These are phyloP conservation scores for Watsonalla binaria DNA, from an alignment of 2,888 invertebrate species.

Conservation along the genomic window DNA sequence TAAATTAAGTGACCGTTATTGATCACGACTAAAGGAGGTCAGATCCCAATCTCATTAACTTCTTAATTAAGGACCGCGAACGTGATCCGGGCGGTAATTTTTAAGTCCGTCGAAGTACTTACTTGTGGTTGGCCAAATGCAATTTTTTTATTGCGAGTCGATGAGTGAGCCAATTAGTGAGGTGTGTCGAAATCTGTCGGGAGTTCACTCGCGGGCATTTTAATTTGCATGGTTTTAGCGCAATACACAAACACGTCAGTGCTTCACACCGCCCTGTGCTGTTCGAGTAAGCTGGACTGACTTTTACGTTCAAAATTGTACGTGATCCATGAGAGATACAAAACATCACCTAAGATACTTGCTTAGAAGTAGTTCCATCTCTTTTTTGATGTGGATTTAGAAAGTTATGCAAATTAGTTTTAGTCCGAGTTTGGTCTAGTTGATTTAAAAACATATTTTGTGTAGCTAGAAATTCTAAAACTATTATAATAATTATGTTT, in stretches of 20 bases:
- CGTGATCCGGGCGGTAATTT: conserved; percentile 56
- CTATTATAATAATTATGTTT: too few relatives aligned
- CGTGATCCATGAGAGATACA: too few relatives aligned
- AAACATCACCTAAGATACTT: too few relatives aligned
- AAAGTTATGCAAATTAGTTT: too few relatives aligned
- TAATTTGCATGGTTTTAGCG: conserved; percentile 34
- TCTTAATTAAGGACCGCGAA: conserved; percentile 62
- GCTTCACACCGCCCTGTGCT: not conserved
- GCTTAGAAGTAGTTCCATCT: too few relatives aligned
- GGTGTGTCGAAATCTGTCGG: conserved; percentile 52
- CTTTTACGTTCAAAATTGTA: too few relatives aligned
- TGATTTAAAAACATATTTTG: too few relatives aligned
- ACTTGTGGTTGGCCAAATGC: conserved; percentile 11
- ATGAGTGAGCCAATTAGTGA: conserved; percentile 54
- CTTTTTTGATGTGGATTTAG: too few relatives aligned
- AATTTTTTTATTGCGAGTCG: conserved; percentile 30
- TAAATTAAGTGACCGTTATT: conserved; percentile 47
- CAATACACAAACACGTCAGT: conserved; percentile 9
- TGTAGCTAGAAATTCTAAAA: too few relatives aligned
- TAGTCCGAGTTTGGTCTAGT: too few relatives aligned
- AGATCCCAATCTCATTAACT: conserved; percentile 61
- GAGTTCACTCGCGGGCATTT: conserved; percentile 36
- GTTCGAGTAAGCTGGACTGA: too few relatives aligned
- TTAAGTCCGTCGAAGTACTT: conserved; percentile 13
- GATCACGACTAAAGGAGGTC: conserved; percentile 51